Base-by-base conservation (phyloP, 2,888 invertebrate genomes). In the Agonopterix arenella region DNA sequence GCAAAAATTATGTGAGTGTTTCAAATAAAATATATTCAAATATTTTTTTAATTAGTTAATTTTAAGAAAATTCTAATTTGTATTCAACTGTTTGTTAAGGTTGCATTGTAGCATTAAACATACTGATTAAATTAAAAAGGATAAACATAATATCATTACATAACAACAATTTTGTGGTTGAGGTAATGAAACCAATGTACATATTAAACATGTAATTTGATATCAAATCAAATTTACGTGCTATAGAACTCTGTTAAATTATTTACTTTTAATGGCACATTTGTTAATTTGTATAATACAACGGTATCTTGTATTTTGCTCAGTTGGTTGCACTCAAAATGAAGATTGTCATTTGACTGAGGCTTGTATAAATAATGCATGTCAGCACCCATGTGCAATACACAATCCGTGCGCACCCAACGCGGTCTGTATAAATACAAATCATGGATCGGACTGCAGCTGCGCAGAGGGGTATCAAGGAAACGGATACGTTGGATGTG, bases 381-480 rank as follows among this genome's bases (percentile, higher is more conserved):
- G 97, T 79, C 95, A 95, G 84, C 94, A 93, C 85, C 97, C 97
- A 45, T 97, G 97, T 83, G 94, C 93, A 73, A 91, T 95, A 67
- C 93, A 93, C 74, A 94, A 96, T 74, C 96, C 96, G 49, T 97
- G 97, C 74, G 93, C 93, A 61, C 91, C 92, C 64, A 93, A 96
- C 76, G 96, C 96, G 50, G 92, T 95, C 59, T 97, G 97, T 86
- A 92, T 95, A 82, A 96, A 96, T 81, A 94, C 94, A 48, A 95
- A 96, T 68, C 97, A 97, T 73, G 94, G 93, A 59, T 93, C 95
- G 18, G 95, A 96, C 70, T 97, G 97, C 80, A 94, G 93, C 75
- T 97, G 97, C 72, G 90, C 92, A 45, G 95, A 96, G 80, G 96
- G 96, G 58, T 96, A 92, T 79, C 94, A 95, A 79, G 97, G 97